Base-by-base conservation (phyloP, 2,113 vertebrate species). In the Percina caprodes region DNA sequence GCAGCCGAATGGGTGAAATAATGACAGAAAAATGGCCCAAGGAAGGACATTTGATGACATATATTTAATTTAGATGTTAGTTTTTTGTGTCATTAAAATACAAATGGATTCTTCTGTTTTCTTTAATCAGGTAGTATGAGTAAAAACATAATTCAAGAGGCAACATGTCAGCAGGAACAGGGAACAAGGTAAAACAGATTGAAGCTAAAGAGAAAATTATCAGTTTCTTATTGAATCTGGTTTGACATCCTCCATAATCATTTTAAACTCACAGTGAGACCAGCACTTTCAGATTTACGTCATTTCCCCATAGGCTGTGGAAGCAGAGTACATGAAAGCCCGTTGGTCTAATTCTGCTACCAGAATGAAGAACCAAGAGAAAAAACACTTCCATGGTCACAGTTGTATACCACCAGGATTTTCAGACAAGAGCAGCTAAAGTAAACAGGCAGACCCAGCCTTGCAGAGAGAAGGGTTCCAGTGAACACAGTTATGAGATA, bases 261-360 rank as follows among this genome's bases (percentile, higher is more conserved):
- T 75, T 74, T 84, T 68, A 72, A 87, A 85, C 67, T 78, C 35
- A 19, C 9, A 69, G 49, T 73, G 46, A 76, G 16, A 75, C 65
- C 61, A 59, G 83, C 72, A 74, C 76, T 60, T 45, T 72, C 48
- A 52, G 55, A 72, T 83, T 69, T 60, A 68, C 79, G 79, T 74
- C 66, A 77, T 84, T 77, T 59, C 54, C 71, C 77, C 42, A 0
- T 42, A 16, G 80, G 76, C 76, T 67, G 70, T 18, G 65, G 68
- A 71, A 78, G 76, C 80, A 58, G 67, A 87, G 75, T 48, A 84
- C 74, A 89, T 76, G 21, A 83, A 86, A 86, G 81, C 84, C 90
- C 82, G 65, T 80, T 72, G 80, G 88, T 87, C 62, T 69, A 83
- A 79, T 88, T 87, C 68, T 80, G 79, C 85, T 89, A 72, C 3